Conservation (phyloP, 2,797 vertebrate species). For the Alosa sapidissima region DNA sequence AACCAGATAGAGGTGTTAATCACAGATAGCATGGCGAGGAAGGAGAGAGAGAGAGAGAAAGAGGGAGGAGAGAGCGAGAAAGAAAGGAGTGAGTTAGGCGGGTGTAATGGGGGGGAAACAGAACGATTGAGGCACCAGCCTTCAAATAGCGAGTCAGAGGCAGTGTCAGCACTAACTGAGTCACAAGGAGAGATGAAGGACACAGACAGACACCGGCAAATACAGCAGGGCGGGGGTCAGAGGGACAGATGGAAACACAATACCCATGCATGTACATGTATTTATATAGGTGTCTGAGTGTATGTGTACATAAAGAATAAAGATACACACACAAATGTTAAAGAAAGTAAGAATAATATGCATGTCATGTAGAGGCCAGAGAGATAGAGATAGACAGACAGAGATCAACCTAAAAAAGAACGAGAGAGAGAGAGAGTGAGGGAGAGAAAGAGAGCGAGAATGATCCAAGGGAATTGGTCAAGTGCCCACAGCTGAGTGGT, state of each 20-base stretch:
- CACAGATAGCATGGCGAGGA: neutral
- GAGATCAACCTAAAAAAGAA: neutral
- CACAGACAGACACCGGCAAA: neutral
- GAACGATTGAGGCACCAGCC: neutral
- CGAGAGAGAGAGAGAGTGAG: neutral
- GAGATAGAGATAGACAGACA: too few species aligned
- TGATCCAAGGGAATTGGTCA: neutral
- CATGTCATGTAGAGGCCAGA: too few species aligned
- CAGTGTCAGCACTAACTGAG: constrained; percentile 43
- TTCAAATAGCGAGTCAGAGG: constrained; percentile 24
- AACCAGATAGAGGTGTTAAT: neutral
- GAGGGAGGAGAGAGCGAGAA: neutral
- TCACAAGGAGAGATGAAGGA: constrained; percentile 28
- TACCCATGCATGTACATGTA: neutral
- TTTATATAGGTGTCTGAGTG: neutral
- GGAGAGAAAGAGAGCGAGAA: neutral
- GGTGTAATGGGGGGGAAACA: neutral
- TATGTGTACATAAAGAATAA: neutral
- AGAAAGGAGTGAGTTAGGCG: constrained; percentile 31
- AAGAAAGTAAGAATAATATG: too few species aligned
- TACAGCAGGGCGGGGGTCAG: neutral
- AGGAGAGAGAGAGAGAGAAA: constrained; percentile 12
- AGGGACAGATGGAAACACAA: neutral
- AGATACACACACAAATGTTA: too few species aligned
- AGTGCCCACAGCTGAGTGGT: neutral